These are phyloP conservation scores for Ptychoptera albimana DNA, from an alignment of 2,888 invertebrate species.

Conservation along the genomic window DNA sequence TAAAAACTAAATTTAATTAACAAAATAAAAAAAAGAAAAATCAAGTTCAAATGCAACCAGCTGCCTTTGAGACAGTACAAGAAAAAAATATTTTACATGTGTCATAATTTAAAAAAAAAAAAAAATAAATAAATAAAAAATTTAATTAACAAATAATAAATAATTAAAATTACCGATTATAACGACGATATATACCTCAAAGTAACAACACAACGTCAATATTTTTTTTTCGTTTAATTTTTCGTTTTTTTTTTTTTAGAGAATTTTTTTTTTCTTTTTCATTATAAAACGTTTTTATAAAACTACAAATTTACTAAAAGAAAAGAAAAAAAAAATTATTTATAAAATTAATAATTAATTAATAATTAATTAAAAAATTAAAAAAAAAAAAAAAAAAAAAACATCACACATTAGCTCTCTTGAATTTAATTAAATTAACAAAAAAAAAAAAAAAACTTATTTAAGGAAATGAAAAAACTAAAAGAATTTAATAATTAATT, in stretches of 20 bases:
- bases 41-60: constrained; percentile 14
- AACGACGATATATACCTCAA: too few relatives aligned
- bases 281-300: too few relatives aligned
- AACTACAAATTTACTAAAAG: not conserved
- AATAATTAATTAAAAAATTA: not conserved
- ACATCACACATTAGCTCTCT: constrained; percentile 4
- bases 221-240: too few relatives aligned
- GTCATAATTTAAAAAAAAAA: not conserved
- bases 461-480: too few relatives aligned
- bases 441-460: too few relatives aligned
- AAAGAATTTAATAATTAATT: too few relatives aligned
- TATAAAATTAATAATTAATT: not conserved
- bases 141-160: not conserved
- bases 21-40: constrained; percentile 4
- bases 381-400: not conserved
- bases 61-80: constrained; percentile 18
- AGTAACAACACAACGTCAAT: too few relatives aligned
- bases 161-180: not conserved
- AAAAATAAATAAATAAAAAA: not conserved
- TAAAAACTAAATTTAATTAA: constrained; percentile 3
- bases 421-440: too few relatives aligned
- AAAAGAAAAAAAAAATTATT: not conserved
- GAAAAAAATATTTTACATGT: constrained; percentile 1
- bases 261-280: too few relatives aligned
- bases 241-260: too few relatives aligned